phyloP scores from a whole-genome alignment of 2,888 invertebrate genomes.

The Xestia c-nigrum region DNA sequence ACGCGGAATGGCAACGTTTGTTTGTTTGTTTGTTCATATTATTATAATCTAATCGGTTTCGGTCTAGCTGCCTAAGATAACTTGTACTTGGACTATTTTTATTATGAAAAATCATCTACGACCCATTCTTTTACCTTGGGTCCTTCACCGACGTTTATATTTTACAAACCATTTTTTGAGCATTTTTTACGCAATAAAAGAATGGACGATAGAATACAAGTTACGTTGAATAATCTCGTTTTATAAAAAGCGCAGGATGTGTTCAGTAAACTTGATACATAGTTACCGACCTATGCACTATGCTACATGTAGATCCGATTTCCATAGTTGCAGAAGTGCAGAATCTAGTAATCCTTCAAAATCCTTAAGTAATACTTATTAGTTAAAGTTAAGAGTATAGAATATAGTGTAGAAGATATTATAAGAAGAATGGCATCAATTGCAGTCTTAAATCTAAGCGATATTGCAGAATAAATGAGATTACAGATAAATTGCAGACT shows the following conservation, averaged over 20 bases:
- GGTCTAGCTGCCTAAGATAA: constrained; percentile 72
- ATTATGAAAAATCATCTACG: constrained; percentile 56
- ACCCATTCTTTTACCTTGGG: constrained; percentile 36
- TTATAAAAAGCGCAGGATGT: constrained; percentile 64
- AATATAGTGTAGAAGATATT: constrained; percentile 44
- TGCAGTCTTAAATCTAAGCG: constrained; percentile 64
- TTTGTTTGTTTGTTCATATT: constrained; percentile 35
- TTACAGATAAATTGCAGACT: constrained; percentile 26
- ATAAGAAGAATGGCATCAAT: constrained; percentile 68
- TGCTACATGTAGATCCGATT: constrained; percentile 24
- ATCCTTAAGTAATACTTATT: constrained; percentile 62
- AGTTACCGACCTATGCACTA: constrained; percentile 32
- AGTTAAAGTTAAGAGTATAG: constrained; percentile 61
- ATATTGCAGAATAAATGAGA: constrained; percentile 57
- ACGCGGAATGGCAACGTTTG: constrained; percentile 74
- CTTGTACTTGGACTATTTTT: constrained; percentile 72
- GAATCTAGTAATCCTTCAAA: constrained; percentile 42
- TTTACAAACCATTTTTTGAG: constrained; percentile 43
- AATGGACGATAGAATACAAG: constrained; percentile 56
- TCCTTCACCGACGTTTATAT: constrained; percentile 5
- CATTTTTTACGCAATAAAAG: constrained; percentile 42
- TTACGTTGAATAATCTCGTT: constrained; percentile 57
- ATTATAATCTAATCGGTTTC: constrained; percentile 63
- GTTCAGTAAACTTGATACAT: not conserved
- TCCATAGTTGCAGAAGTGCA: constrained; percentile 27